phyloP scores from a whole-genome alignment of 2,113 vertebrate genomes.

The Oncorhynchus tshawytscha region DNA sequence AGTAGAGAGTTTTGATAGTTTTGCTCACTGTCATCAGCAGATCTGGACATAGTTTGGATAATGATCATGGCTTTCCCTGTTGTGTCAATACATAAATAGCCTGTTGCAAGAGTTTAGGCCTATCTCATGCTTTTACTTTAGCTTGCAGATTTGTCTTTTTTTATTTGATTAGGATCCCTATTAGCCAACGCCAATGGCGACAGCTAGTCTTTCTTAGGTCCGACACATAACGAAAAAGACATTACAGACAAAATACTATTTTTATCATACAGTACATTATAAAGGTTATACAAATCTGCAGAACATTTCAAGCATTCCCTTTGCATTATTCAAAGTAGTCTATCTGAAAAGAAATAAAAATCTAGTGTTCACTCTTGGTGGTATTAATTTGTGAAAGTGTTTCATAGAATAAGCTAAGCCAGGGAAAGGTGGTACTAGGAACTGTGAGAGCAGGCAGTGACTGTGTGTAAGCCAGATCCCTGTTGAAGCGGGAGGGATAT shows the following conservation, averaged over 20 bases:
- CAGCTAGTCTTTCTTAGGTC: no score
- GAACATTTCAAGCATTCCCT: conserved; percentile 12
- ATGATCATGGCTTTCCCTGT: conserved; percentile 7
- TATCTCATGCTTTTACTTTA: no score
- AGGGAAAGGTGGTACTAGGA: conserved; percentile 36
- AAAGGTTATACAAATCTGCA: no score
- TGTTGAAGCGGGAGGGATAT: conserved; percentile 40
- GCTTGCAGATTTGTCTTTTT: no score
- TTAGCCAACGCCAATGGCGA: no score
- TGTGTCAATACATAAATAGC: not conserved
- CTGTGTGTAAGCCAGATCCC: conserved; percentile 17
- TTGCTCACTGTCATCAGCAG: not conserved
- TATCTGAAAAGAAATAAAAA: conserved; percentile 34
- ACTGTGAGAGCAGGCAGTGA: conserved; percentile 6
- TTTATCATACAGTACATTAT: no score
- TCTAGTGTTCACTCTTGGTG: conserved; percentile 34
- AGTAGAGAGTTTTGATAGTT: conserved; percentile 48
- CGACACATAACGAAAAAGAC: no score
- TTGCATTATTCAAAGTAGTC: conserved; percentile 56
- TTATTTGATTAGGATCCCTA: no score
- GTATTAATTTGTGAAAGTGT: conserved; percentile 52
- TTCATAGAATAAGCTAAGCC: conserved; percentile 41
- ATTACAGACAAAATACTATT: no score
- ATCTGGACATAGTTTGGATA: conserved; percentile 7
- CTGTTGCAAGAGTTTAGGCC: not conserved